Evolutionary conservation across 2,888 invertebrate species (phyloP).

Genomic region (Galeruca laticollis): DNA sequence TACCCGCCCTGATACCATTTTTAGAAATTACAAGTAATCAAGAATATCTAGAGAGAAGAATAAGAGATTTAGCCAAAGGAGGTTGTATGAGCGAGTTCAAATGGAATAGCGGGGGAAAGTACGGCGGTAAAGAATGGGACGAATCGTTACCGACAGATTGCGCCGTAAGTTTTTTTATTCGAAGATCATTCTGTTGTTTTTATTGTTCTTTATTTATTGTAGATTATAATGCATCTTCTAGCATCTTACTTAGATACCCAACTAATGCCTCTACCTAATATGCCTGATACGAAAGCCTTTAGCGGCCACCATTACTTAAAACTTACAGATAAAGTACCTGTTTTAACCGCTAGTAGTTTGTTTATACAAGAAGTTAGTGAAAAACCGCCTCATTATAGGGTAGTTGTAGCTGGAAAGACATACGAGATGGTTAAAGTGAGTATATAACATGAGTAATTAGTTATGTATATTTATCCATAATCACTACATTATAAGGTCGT

Average conservation of each 20-base stretch:
- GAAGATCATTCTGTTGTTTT: background rate
- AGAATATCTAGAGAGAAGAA: conserved; percentile 85
- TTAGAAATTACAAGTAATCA: conserved; percentile 86
- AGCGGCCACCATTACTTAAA: conserved; percentile 69
- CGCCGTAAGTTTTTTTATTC: conserved; percentile 73
- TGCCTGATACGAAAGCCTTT: conserved; percentile 77
- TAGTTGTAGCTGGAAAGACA: conserved; percentile 75
- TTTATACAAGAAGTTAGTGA: conserved; percentile 74
- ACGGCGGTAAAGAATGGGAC: conserved; percentile 83
- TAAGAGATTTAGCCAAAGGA: conserved; percentile 82
- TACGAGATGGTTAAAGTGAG: conserved; percentile 77
- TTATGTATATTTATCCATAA: too few relatives aligned
- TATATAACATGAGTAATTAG: conserved; percentile 14
- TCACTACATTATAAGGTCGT: too few relatives aligned
- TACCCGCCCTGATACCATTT: conserved; percentile 79
- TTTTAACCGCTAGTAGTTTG: conserved; percentile 67
- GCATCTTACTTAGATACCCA: conserved; percentile 89
- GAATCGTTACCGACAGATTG: conserved; percentile 89
- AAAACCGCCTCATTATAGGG: conserved; percentile 80
- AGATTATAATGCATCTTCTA: conserved; percentile 87
- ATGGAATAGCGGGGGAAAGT: conserved; percentile 86
- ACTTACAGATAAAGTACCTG: conserved; percentile 66
- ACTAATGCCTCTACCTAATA: conserved; percentile 74
- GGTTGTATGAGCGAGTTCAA: conserved; percentile 90
- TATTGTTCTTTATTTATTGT: conserved; percentile 33